These are phyloP conservation scores for Lithosia quadra DNA, from an alignment of 2,888 invertebrate genomes.

Conservation along the genomic window DNA sequence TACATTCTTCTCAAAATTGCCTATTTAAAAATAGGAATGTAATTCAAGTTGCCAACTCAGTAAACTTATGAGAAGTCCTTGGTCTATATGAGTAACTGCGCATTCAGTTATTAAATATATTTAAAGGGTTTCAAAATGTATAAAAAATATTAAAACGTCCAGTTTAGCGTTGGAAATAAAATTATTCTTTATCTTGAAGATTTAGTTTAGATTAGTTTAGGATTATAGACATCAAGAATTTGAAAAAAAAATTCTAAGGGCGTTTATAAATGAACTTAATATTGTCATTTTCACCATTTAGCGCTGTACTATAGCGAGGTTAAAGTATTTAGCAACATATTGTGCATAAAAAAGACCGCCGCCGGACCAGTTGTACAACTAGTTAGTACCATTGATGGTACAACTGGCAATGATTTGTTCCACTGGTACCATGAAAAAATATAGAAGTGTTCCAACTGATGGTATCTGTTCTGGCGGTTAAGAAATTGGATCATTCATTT, in stretches of 20 bases:
- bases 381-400: no score
- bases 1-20: neutral
- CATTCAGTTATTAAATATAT: conserved; percentile 20
- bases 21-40: neutral
- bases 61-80: neutral
- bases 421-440: no score
- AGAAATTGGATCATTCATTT: neutral
- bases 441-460: no score
- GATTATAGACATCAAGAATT: conserved; percentile 41
- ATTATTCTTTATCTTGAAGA: conserved; percentile 7
- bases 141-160: conserved; percentile 25
- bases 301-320: no score
- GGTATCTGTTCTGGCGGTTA: no score
- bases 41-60: neutral
- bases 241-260: neutral
- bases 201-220: conserved; percentile 18
- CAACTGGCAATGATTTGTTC: no score
- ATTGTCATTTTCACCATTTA: conserved; percentile 14
- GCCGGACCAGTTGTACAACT: no score
- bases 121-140: conserved; percentile 31
- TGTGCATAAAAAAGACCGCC: no score
- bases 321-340: no score
- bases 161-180: conserved; percentile 25
- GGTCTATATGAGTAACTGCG: conserved; percentile 41
- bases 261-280: conserved; percentile 28